Evolutionary conservation across 2,888 invertebrate genomes (phyloP), one percentile per base, ranked within the genome.

Genomic region (Cryptus armator): DNA sequence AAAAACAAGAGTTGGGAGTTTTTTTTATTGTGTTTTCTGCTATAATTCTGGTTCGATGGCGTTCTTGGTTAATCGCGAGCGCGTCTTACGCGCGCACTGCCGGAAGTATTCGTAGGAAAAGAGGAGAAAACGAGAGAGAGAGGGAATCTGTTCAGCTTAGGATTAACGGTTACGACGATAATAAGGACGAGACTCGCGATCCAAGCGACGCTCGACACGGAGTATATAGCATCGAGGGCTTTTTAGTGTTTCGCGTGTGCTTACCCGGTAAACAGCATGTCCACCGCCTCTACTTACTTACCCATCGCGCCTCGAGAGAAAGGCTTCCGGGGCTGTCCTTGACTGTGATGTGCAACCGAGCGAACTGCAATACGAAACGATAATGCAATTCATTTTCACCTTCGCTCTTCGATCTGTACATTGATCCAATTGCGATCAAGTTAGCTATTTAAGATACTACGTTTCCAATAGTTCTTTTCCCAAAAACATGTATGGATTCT

Each of bases 301-400:
- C 64, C 37, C 68, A 24, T 66, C 67, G 62, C 85, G 82, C 84
- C 72, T 62, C 77, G 79, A 87, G 87, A 88, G 89, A 89, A 89
- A 89, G 89, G 87, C 88, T 87, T 86, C 88, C 86, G 85, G 85
- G 86, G 74, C 86, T 88, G 88, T 88, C 89, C 88, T 88, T 88
- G 88, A 87, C 70, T 71, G 53, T 79, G 81, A 79, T 82, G 76
- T 82, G 72, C 84, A 84, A 71, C 84, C 48, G 44, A 51, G 29
- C 59, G 12, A 72, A 56, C 71, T 48, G 46, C 81, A 51, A 24
- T 81, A 68, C 68, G 77, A 83, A 71, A 43, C 51, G 62, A 62
- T 62, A 62, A 76, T 68, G 75, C 75, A 66, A 32, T 71, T 80
- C 77, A 80, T 80, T 85, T 81, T 78, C 70, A 67, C 70, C 56